phyloP scores from a whole-genome alignment of 2,888 invertebrate species.

The Sminthurinus aureus region DNA sequence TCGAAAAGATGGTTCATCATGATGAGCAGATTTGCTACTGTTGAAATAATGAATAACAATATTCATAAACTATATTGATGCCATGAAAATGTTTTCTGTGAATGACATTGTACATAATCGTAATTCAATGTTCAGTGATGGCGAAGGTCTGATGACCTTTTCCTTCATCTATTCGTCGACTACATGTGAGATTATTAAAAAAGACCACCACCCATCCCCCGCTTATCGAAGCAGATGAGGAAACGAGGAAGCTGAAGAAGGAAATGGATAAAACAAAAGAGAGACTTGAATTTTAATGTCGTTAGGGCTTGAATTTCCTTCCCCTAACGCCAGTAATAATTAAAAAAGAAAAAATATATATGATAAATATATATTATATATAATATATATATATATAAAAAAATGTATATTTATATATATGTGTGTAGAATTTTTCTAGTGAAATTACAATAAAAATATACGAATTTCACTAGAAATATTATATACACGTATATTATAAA shows the following conservation, averaged over 20 bases:
- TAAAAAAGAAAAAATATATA: not conserved
- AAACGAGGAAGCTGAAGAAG: too few species aligned
- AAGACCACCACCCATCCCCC: too few species aligned
- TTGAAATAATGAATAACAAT: not conserved
- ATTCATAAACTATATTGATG: not conserved
- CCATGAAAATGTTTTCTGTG: not conserved
- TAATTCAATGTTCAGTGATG: too few species aligned
- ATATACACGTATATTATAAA: not conserved
- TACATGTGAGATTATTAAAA: too few species aligned
- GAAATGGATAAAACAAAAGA: not conserved
- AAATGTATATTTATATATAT: not conserved
- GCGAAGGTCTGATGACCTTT: too few species aligned
- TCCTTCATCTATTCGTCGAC: too few species aligned
- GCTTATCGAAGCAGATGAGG: too few species aligned
- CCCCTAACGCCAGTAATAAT: not conserved
- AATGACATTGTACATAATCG: too few species aligned
- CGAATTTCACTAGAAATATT: not conserved
- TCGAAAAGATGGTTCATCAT: not conserved
- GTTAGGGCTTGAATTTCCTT: not conserved
- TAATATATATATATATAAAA: conserved; percentile 5
- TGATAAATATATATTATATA: not conserved
- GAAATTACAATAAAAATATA: not conserved
- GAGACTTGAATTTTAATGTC: not conserved
- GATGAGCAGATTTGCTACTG: not conserved
- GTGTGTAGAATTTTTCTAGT: not conserved